Percentiles rank a stretch among this genome's conserved stretches.
Conservation (phyloP, 2,113 vertebrate species). For the Mormyrus iriodes region DNA sequence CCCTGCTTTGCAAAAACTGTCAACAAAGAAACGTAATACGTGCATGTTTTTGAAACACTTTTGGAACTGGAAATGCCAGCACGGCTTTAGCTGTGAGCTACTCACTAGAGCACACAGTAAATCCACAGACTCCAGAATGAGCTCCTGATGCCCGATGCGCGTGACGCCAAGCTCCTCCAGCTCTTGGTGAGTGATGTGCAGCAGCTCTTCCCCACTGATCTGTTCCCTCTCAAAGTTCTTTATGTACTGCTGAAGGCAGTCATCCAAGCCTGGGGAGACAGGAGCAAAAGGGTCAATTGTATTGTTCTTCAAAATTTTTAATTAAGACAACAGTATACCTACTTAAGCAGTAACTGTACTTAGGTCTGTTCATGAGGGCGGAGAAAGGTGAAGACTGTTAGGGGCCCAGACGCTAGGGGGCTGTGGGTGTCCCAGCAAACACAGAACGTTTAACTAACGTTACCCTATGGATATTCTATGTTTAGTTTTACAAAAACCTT, state of each 20-base stretch:
- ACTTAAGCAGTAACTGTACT: not conserved
- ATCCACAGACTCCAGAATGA: constrained; percentile 19
- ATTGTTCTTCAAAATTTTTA: not conserved
- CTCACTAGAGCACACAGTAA: constrained; percentile 9
- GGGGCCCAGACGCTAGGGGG: not conserved
- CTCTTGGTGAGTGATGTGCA: constrained; percentile 83
- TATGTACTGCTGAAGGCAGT: constrained; percentile 59
- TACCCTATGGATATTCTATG: no score
- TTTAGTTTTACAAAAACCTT: no score
- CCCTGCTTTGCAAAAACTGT: not conserved
- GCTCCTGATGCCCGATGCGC: constrained; percentile 28
- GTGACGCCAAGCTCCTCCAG: constrained; percentile 81
- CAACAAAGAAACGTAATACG: not conserved
- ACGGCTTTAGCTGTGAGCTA: not conserved
- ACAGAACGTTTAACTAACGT: no score
- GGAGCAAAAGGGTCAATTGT: not conserved
- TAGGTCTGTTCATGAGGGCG: not conserved
- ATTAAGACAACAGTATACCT: not conserved
- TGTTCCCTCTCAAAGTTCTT: constrained; percentile 75
- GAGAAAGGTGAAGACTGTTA: not conserved
- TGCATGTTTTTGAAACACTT: not conserved
- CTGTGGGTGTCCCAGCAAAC: not conserved
- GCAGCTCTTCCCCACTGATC: constrained; percentile 78
- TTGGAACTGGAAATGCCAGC: not conserved
- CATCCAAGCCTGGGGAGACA: constrained; percentile 68